Evolutionary conservation across 2,797 vertebrate species (phyloP).

Genomic region (Pyrocephalus nanus): DNA sequence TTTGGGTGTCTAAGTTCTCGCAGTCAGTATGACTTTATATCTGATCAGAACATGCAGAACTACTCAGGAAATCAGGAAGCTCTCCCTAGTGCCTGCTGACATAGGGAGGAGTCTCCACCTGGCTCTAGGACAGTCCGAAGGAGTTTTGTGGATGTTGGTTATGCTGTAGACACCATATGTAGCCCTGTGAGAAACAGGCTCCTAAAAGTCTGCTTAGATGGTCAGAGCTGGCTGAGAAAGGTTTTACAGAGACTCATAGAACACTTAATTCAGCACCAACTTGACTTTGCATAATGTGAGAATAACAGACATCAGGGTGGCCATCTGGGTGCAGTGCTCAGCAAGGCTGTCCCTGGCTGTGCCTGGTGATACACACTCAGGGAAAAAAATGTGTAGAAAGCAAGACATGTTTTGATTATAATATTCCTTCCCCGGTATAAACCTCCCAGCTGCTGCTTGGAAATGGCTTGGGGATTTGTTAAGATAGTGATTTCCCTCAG

Average conservation of each 20-base stretch:
- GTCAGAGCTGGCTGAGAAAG: neutral
- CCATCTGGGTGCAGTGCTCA: neutral
- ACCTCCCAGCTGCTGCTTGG: neutral
- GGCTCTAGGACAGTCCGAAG: neutral
- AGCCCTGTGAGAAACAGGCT: neutral
- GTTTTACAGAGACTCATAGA: neutral
- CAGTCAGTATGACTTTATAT: neutral
- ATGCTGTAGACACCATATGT: neutral
- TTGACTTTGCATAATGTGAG: neutral
- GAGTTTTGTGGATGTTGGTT: neutral
- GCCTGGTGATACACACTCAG: neutral
- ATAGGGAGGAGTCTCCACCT: accelerated
- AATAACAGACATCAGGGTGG: neutral
- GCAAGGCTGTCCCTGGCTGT: neutral
- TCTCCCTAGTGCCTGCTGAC: neutral
- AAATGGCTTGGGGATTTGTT: neutral
- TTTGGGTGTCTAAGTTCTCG: neutral
- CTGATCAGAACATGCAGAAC: neutral
- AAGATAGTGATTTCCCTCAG: neutral
- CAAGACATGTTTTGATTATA: neutral
- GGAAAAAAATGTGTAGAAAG: neutral
- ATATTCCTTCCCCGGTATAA: neutral
- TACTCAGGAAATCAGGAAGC: neutral
- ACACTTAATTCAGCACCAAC: neutral
- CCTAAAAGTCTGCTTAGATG: neutral